Percentiles rank a stretch among this genome's conserved stretches.
These are phyloP conservation scores for Macaria notata DNA, from an alignment of 2,888 invertebrate genomes.

Conservation along the genomic window DNA sequence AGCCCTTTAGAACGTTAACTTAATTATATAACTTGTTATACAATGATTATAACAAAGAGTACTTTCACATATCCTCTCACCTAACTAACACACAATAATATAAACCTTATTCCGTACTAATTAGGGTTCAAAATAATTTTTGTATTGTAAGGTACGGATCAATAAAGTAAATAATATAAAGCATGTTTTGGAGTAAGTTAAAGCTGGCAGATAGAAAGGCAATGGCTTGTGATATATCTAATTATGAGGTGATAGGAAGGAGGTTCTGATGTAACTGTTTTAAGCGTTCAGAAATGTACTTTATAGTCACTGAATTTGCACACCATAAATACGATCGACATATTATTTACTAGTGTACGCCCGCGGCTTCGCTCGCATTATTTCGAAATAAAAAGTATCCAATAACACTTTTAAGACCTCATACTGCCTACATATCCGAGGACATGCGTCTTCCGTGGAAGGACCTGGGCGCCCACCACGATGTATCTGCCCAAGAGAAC, in stretches of 20 bases:
- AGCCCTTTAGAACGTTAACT: constrained; percentile 1
- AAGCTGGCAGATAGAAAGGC: constrained; percentile 10
- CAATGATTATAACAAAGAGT: constrained; percentile 25
- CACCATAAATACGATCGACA: no score
- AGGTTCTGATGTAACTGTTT: constrained; percentile 8
- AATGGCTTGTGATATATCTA: constrained; percentile 7
- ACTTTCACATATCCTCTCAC: constrained; percentile 35
- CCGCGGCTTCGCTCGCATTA: no score
- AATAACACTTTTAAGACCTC: no score
- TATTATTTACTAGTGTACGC: no score
- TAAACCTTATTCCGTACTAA: not conserved
- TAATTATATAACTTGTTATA: constrained; percentile 18
- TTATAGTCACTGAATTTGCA: no score
- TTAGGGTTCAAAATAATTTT: constrained; percentile 10
- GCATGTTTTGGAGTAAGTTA: constrained; percentile 12
- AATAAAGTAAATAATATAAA: constrained; percentile 19
- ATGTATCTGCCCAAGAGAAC: no score
- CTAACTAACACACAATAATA: constrained; percentile 15
- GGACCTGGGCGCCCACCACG: no score
- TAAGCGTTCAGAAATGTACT: no score
- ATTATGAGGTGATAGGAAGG: not conserved
- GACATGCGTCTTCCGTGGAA: no score
- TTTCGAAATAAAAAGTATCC: no score
- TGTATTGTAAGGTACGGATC: not conserved
- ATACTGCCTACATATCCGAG: no score